Base-by-base conservation (phyloP, 2,797 vertebrate species). In the Borostomias antarcticus region DNA sequence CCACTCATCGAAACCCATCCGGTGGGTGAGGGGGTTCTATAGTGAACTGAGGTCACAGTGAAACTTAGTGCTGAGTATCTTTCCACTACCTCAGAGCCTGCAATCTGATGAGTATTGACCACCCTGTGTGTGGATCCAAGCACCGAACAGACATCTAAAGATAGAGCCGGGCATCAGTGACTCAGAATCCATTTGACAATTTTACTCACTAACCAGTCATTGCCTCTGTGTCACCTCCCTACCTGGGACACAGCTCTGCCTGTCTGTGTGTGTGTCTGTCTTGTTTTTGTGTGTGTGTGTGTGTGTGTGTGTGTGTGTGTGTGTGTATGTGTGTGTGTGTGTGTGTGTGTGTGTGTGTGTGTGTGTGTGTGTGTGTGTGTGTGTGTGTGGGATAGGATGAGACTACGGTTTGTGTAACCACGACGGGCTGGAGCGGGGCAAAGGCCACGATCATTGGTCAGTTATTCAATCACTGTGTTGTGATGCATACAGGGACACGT, bases 81-180 rank as follows among this genome's bases (percentile, higher is more conserved):
- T 45, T 19, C 62, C 53, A 10, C 21, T 64, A 64, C 53, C 66
- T 69, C 5, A 30, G 10, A 29, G 66, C 10, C 62, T 68, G 23
- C 54, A 64, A 64, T 73, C 66, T 58, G 63, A 61, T 79, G 74
- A 69, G 32, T 77, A 85, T 84, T 33, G 82, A 85, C 66, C 73
- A 79, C 15, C 40, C 40, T 15, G n/a, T 45, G 13, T 17, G 40
- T 45, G 40, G 13, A 45, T 66, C 68, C 64, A 78, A 72, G 72
- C 8, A 58, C 62, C 74, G 65, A 50, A 40, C 64, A 43, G 62
- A 43, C 9, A 5, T 58, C 84, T 81, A 81, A 83, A 87, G 73
- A 86, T 85, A 85, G 82, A 79, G 37, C 30, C 7, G 0, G 0
- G 30, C 5, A 65, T 57, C 64, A 68, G 81, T 88, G 87, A 85